Evolutionary conservation across 1,140 invertebrate species (phyloP).

Genomic region (Prorops nasuta): DNA sequence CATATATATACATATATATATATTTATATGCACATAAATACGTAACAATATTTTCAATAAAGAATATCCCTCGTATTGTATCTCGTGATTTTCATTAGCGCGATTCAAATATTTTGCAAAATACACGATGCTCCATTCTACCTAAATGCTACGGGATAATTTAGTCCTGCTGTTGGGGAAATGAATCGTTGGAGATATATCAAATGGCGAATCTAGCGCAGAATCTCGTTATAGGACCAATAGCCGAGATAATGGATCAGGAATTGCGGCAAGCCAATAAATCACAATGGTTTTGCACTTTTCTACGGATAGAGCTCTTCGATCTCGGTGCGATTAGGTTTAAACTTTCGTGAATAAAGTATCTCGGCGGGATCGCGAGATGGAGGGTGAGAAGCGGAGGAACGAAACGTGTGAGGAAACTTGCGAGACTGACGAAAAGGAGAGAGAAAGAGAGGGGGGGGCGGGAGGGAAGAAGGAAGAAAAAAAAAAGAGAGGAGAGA

Average conservation of each 20-base stretch:
- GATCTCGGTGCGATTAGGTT: slow-evolving; percentile 21
- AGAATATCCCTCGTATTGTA: too few species aligned
- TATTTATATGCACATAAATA: too few species aligned
- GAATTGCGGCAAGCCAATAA: slow-evolving; percentile 26
- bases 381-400: slow-evolving; percentile 2
- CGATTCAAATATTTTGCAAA: too few species aligned
- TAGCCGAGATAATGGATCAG: slow-evolving; percentile 29
- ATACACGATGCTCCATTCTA: too few species aligned
- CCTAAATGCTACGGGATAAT: too few species aligned
- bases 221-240: slow-evolving; percentile 20
- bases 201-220: slow-evolving; percentile 2
- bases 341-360: slow-evolving; percentile 6
- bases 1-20: too few species aligned
- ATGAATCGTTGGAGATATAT: not conserved
- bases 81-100: too few species aligned
- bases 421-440: not conserved
- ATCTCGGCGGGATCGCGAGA: not conserved
- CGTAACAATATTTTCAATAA: too few species aligned
- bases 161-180: too few species aligned
- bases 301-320: slow-evolving; percentile 4
- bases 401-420: not conserved
- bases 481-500: slow-evolving; percentile 2
- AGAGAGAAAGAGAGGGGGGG: not conserved
- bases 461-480: not conserved
- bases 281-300: slow-evolving; percentile 16